Base-by-base conservation (phyloP, 1,140 invertebrate genomes). In the Temnothorax longispinosus region DNA sequence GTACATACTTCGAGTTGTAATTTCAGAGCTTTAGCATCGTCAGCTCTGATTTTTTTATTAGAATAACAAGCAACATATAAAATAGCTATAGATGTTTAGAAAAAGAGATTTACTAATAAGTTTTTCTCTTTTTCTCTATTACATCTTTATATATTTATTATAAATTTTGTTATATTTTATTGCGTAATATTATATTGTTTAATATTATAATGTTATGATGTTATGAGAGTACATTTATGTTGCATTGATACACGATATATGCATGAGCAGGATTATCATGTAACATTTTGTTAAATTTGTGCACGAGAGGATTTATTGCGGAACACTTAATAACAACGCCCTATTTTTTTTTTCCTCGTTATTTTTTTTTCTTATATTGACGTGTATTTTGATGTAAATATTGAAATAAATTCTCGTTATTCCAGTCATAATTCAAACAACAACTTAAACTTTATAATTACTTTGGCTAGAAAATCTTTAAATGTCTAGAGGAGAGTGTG, bases 301-400 rank as follows among this genome's bases (percentile, higher is more conserved):
- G 27, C 27, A 27, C 21, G n/a, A 21, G 1, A 10, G n/a, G n/a
- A 67, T 67, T 67, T 67, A 44, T 67, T 18, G 38, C 38, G n/a
- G 11, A 5, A 2, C n/a, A n/a, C 2, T 67, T 67, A 44, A 44
- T 41, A 67, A 67, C 21, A 21, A 44, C n/a, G 7, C 4, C 7
- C 64, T 67, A n/a, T 67, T 44, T n/a, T 10, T 72, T 18, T 72
- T 54, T 72, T 10, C 38, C 18, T 15, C 18, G 47, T 4, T 13
- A 13, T 52, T 72, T 38, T 38, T 18, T 74, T 56, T 27, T 21
- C 54, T 27, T 27, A 27, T 74, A 74, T 72, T 72, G 50, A 72
- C 8, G n/a, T 72, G 50, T 35, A 74, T 38, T 74, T 38, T 38
- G 38, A 38, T 21, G 11, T 38, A 13, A 54, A 35, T 32, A 35